Evolutionary conservation across 2,113 vertebrate genomes (phyloP).

Genomic region (Indri indri): DNA sequence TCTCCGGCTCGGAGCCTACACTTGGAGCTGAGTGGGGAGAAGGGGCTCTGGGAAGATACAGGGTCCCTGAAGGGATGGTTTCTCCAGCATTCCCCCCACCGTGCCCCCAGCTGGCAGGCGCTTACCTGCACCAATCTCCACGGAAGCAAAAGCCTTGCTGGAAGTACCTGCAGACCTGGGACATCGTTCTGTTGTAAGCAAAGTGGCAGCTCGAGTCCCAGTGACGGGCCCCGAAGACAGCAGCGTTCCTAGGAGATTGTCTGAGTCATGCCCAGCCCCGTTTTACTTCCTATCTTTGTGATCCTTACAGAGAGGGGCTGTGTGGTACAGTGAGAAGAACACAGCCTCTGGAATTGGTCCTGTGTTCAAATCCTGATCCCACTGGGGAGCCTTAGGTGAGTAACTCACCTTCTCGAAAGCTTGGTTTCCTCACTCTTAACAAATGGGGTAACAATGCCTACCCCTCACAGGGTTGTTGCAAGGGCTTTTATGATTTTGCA

Average conservation of each 20-base stretch:
- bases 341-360: neutral
- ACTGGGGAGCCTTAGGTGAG: neutral
- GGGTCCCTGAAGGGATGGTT: no score
- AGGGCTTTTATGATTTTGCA: neutral
- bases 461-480: no score
- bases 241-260: constrained; percentile 82
- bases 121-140: constrained; percentile 89
- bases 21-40: neutral
- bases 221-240: constrained; percentile 83
- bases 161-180: constrained; percentile 88
- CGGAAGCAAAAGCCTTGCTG: constrained; percentile 89
- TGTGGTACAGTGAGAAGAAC: neutral
- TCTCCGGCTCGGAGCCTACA: neutral
- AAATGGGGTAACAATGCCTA: neutral
- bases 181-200: constrained; percentile 79
- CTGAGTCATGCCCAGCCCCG: neutral
- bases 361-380: neutral
- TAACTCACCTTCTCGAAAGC: neutral
- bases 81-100: neutral
- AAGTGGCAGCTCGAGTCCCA: constrained; percentile 85
- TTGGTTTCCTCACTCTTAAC: neutral
- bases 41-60: neutral
- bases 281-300: neutral
- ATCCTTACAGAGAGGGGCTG: neutral
- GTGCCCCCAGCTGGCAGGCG: neutral